A percentile compares a stretch with the other conserved stretches of the same genome.
Evolutionary conservation across 2,113 vertebrate genomes (phyloP).

Genomic region (Stigmatopora nigra): DNA sequence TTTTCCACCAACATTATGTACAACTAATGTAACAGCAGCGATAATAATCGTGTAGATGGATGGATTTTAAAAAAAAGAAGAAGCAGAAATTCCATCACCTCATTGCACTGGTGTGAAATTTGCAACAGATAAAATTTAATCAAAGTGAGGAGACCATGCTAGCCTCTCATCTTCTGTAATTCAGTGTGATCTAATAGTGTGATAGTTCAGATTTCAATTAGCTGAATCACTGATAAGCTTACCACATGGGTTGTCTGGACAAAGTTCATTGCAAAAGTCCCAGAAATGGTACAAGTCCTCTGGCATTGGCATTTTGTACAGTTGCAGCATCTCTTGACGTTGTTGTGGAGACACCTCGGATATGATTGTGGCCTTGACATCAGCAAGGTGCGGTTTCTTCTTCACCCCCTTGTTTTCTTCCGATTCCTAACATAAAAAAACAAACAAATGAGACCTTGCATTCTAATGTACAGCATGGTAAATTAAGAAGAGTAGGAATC

Average conservation of each 20-base stretch:
- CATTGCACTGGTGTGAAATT: too few species aligned
- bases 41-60: neutral
- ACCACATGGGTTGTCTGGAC: constrained; percentile 81
- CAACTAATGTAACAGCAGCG: too few species aligned
- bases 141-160: neutral
- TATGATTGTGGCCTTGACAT: neutral
- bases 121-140: too few species aligned
- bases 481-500: neutral
- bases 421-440: constrained; percentile 28
- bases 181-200: neutral
- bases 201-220: neutral
- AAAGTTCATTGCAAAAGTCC: constrained; percentile 82
- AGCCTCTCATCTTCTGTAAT: neutral
- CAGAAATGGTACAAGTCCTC: constrained; percentile 92
- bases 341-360: constrained; percentile 48
- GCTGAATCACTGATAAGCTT: neutral
- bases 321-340: constrained; percentile 71
- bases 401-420: constrained; percentile 63
- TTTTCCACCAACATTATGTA: neutral
- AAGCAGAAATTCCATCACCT: neutral
- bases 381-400: constrained; percentile 67
- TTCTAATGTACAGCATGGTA: neutral
- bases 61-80: neutral
- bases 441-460: neutral
- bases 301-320: constrained; percentile 81